A percentile compares a stretch with the other conserved stretches of the same genome.
Conservation (phyloP, 1,140 invertebrate genomes). For the Zaprionus taronus region DNA sequence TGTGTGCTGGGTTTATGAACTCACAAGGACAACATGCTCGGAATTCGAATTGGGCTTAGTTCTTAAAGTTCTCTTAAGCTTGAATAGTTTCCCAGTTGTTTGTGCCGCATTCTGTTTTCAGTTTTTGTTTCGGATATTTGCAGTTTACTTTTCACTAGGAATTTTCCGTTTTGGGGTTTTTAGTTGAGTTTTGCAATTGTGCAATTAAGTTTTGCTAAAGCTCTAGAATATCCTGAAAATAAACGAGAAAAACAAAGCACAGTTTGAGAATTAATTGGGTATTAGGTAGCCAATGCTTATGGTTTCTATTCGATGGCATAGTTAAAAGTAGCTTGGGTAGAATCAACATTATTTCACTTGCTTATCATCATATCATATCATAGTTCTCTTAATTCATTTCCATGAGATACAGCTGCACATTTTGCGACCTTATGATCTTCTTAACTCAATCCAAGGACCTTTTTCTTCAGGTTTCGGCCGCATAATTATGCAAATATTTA, state of each 20-base stretch:
- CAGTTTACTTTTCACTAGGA: not conserved
- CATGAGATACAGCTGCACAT: not conserved
- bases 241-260: not conserved
- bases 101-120: conserved; percentile 1
- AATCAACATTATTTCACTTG: not conserved
- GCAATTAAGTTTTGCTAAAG: not conserved
- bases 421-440: not conserved
- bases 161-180: not conserved
- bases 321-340: not conserved
- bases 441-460: conserved; percentile 1
- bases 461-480: not conserved
- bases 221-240: not conserved
- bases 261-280: too few species aligned
- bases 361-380: not conserved
- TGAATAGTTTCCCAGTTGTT: conserved; percentile 2
- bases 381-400: not conserved
- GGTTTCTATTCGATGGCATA: too few species aligned
- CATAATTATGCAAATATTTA: conserved; percentile 54
- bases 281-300: too few species aligned
- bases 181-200: not conserved
- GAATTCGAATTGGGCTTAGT: conserved; percentile 7
- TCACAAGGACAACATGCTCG: conserved; percentile 9
- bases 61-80: conserved; percentile 1
- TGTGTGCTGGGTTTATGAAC: not conserved
- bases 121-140: not conserved